Percentiles rank a stretch among this genome's conserved stretches.
phyloP scores from a whole-genome alignment of 2,888 invertebrate species.

The Trichopria drosophilae region DNA sequence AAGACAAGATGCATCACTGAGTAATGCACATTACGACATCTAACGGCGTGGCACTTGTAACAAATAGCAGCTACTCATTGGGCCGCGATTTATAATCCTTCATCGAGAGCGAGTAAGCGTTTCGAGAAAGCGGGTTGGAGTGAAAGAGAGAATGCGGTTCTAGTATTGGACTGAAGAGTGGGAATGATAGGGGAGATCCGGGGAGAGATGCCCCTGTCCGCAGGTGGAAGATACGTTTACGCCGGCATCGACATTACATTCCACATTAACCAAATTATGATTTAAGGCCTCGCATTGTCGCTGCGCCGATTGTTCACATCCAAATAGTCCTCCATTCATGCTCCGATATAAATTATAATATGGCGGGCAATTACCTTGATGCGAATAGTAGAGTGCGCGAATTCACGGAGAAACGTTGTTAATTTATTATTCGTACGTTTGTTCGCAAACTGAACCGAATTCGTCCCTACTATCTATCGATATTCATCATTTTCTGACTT shows the following conservation, averaged over 20 bases:
- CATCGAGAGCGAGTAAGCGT: slow-evolving; percentile 26
- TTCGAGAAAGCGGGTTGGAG: slow-evolving; percentile 39
- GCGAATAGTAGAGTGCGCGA: slow-evolving; percentile 42
- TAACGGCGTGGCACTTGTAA: too few species aligned
- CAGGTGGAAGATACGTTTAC: slow-evolving; percentile 49
- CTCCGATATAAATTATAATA: slow-evolving; percentile 53
- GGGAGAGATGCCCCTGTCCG: slow-evolving; percentile 36
- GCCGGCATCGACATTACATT: slow-evolving; percentile 56
- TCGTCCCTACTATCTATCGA: too few species aligned
- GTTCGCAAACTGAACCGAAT: slow-evolving; percentile 20
- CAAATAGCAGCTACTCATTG: slow-evolving; percentile 56
- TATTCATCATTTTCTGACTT: too few species aligned
- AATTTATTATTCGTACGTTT: slow-evolving; percentile 42
- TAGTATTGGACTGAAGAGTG: slow-evolving; percentile 25
- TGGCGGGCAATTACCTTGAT: slow-evolving; percentile 51
- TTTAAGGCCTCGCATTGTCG: slow-evolving; percentile 56
- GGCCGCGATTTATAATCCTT: slow-evolving; percentile 54
- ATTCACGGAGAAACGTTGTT: slow-evolving; percentile 32
- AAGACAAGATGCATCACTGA: too few species aligned
- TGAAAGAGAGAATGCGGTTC: slow-evolving; percentile 33
- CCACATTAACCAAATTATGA: slow-evolving; percentile 59
- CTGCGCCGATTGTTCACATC: slow-evolving; percentile 53
- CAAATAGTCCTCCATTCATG: slow-evolving; percentile 52
- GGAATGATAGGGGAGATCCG: slow-evolving; percentile 35
- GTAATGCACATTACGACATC: too few species aligned